A percentile compares a stretch with the other conserved stretches of the same genome.
phyloP scores from a whole-genome alignment of 2,888 invertebrate species.

The Pimpla rufipes region DNA sequence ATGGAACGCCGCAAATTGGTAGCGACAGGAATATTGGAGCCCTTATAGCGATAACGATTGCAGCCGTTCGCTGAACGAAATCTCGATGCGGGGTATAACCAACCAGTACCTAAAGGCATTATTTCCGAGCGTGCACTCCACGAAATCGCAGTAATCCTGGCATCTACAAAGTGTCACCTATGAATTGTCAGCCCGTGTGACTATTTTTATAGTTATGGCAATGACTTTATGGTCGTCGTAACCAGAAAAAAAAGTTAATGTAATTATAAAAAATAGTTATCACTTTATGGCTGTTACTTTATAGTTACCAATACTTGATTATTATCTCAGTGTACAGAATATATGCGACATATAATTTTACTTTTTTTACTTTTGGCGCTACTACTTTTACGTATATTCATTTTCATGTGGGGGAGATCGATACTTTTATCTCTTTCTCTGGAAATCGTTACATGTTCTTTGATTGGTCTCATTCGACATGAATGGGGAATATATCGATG shows the following conservation, averaged over 20 bases:
- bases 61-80: constrained; percentile 18
- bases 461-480: background rate
- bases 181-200: no score
- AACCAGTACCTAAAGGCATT: constrained; percentile 5
- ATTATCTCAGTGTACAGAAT: no score
- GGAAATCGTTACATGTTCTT: constrained; percentile 44
- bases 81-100: constrained; percentile 28
- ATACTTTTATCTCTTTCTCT: background rate
- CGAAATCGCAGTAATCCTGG: no score
- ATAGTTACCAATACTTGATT: no score
- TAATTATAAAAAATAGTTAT: no score
- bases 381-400: background rate
- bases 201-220: no score
- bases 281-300: no score
- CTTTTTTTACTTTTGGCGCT: background rate
- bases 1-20: constrained; percentile 36
- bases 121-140: background rate
- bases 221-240: no score
- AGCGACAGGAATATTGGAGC: constrained; percentile 21
- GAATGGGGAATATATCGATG: constrained; percentile 19
- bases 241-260: no score
- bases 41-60: constrained; percentile 48
- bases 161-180: no score
- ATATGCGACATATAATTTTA: no score
- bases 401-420: background rate